Evolutionary conservation across 2,797 vertebrate genomes (phyloP).

Genomic region (Petrocephalus sullivani): DNA sequence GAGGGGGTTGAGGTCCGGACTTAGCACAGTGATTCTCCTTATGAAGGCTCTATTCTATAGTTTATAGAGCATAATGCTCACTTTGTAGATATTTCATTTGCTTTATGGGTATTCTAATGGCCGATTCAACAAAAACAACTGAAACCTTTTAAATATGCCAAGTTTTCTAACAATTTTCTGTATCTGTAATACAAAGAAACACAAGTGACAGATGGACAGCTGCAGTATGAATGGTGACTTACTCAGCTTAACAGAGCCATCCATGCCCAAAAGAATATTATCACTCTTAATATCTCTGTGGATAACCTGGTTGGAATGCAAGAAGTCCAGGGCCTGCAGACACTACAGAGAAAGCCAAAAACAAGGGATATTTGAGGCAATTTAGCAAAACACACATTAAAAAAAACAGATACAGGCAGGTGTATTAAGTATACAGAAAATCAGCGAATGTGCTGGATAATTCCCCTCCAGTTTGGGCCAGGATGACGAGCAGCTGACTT

Average conservation of each 20-base stretch:
- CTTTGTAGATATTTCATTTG: too few species aligned
- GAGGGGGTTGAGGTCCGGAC: too few species aligned
- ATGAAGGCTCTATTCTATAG: too few species aligned
- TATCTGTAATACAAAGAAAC: background rate
- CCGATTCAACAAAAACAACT: too few species aligned
- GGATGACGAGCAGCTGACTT: background rate
- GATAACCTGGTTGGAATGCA: constrained; percentile 97
- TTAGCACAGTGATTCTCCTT: too few species aligned
- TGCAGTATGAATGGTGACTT: constrained; percentile 47
- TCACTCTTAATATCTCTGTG: constrained; percentile 98
- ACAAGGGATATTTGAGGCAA: background rate
- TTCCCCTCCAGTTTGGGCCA: background rate
- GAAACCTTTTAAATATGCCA: too few species aligned
- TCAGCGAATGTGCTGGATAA: background rate
- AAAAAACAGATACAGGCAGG: background rate
- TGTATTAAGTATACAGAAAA: background rate
- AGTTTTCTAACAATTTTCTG: too few species aligned
- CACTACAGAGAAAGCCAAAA: constrained; percentile 62
- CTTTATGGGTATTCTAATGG: too few species aligned
- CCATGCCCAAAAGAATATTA: constrained; percentile 97
- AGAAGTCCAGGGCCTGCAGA: constrained; percentile 95
- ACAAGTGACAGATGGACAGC: background rate
- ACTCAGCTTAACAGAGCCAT: constrained; percentile 96
- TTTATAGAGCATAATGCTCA: too few species aligned
- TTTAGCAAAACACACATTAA: background rate